Conservation (phyloP, 1,140 invertebrate species). For the Zaprionus lachaisei region DNA sequence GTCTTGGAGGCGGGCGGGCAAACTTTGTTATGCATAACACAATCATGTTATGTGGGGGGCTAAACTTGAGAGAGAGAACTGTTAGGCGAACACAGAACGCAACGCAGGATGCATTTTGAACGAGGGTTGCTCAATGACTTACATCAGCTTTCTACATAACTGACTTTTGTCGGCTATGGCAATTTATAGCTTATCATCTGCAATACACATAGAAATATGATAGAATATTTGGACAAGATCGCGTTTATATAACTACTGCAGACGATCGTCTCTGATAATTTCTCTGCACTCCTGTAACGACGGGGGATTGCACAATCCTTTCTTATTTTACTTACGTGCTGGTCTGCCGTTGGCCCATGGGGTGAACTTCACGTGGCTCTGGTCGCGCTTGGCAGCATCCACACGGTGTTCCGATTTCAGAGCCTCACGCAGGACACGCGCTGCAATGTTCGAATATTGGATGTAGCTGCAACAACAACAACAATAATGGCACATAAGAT, state of each 20-base stretch:
- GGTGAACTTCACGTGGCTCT: constrained; percentile 91
- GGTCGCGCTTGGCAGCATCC: constrained; percentile 91
- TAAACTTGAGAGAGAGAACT: background rate
- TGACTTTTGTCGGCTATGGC: constrained; percentile 17
- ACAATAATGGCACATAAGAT: constrained; percentile 20
- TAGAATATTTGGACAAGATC: background rate
- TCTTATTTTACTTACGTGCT: constrained; percentile 88
- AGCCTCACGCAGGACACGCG: constrained; percentile 90
- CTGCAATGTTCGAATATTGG: constrained; percentile 96
- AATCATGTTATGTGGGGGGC: background rate
- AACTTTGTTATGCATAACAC: background rate
- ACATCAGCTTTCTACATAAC: constrained; percentile 46
- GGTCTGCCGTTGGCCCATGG: constrained; percentile 94
- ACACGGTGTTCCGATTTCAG: constrained; percentile 90
- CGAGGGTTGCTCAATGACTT: constrained; percentile 43
- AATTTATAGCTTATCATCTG: constrained; percentile 74
- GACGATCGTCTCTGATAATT: background rate
- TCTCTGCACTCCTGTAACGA: background rate
- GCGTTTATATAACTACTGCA: constrained; percentile 1
- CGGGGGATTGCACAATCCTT: constrained; percentile 37
- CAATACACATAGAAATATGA: constrained; percentile 52
- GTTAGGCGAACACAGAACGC: background rate
- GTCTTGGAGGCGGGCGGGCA: too few species aligned
- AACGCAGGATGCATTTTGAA: background rate
- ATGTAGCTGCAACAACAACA: constrained; percentile 90